phyloP scores from a whole-genome alignment of 2,888 invertebrate genomes.

The Nudaria mundana region DNA sequence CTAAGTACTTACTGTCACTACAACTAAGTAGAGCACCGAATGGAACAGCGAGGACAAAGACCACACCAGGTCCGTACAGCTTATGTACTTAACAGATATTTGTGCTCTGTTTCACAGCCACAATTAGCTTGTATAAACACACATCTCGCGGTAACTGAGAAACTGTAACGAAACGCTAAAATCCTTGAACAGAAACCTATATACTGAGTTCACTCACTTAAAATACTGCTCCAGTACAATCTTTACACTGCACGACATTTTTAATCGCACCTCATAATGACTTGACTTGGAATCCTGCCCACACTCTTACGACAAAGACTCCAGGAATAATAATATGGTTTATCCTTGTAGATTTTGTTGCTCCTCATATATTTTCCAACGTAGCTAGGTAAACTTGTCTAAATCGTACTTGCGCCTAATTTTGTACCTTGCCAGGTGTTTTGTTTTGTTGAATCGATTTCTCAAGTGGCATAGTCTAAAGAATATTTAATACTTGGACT shows the following conservation, averaged over 20 bases:
- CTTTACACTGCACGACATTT: slow-evolving; percentile 18
- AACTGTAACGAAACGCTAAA: slow-evolving; percentile 7
- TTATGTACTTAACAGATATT: slow-evolving; percentile 39
- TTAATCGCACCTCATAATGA: slow-evolving; percentile 26
- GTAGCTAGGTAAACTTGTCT: too few species aligned
- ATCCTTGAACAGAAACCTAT: slow-evolving; percentile 9
- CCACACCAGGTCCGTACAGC: slow-evolving; percentile 42
- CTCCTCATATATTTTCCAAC: too few species aligned
- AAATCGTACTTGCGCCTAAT: too few species aligned
- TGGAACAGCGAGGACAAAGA: slow-evolving; percentile 43
- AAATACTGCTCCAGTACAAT: slow-evolving; percentile 15
- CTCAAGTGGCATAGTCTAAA: too few species aligned
- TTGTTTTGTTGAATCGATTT: too few species aligned
- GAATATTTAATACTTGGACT: too few species aligned
- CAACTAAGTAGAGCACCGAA: slow-evolving; percentile 47
- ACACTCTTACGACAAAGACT: slow-evolving; percentile 14
- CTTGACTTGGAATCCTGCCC: slow-evolving; percentile 26
- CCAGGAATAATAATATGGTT: neutral
- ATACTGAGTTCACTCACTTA: slow-evolving; percentile 10
- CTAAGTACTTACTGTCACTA: too few species aligned
- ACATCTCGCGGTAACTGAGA: slow-evolving; percentile 6
- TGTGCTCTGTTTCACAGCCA: slow-evolving; percentile 67
- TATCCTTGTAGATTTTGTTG: neutral
- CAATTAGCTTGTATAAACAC: slow-evolving; percentile 37
- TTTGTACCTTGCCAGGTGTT: too few species aligned